Evolutionary conservation across 1,140 invertebrate genomes (phyloP).

Genomic region (Odontomachus brunneus): DNA sequence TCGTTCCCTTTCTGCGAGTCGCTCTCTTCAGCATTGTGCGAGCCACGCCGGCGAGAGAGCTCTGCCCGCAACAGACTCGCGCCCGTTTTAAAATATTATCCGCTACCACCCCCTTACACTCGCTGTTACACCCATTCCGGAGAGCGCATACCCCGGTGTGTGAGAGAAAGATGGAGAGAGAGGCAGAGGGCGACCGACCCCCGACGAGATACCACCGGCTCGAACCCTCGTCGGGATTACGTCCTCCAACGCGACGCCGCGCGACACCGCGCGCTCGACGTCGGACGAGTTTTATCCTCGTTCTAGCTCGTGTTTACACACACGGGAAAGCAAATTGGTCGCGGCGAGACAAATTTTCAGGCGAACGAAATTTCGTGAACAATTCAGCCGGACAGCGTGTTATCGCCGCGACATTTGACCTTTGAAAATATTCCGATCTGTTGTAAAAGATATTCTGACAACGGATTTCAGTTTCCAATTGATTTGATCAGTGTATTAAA

Average conservation of each 20-base stretch:
- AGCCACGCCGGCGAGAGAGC: slow-evolving; percentile 60
- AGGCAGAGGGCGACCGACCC: slow-evolving; percentile 39
- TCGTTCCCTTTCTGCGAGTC: slow-evolving; percentile 61
- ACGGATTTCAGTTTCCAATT: too few species aligned
- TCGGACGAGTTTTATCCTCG: slow-evolving; percentile 57
- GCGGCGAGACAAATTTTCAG: slow-evolving; percentile 1
- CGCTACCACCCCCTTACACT: slow-evolving; percentile 67
- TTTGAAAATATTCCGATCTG: too few species aligned
- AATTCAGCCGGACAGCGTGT: neutral
- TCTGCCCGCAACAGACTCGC: slow-evolving; percentile 80
- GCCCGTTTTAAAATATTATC: slow-evolving; percentile 82
- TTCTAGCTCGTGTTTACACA: slow-evolving; percentile 30
- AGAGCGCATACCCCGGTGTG: slow-evolving; percentile 36
- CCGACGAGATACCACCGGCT: slow-evolving; percentile 59
- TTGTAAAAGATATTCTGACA: too few species aligned
- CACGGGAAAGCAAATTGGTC: slow-evolving; percentile 9
- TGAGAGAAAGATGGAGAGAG: slow-evolving; percentile 17
- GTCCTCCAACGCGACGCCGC: neutral
- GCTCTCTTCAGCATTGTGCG: slow-evolving; percentile 66
- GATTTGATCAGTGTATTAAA: too few species aligned
- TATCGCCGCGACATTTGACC: neutral
- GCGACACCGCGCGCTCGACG: slow-evolving; percentile 55
- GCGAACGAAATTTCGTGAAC: neutral
- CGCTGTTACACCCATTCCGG: slow-evolving; percentile 71
- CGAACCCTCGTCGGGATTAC: slow-evolving; percentile 54